These are phyloP conservation scores for Smittia sp. DNA, from an alignment of 2,888 invertebrate genomes.

Conservation along the genomic window DNA sequence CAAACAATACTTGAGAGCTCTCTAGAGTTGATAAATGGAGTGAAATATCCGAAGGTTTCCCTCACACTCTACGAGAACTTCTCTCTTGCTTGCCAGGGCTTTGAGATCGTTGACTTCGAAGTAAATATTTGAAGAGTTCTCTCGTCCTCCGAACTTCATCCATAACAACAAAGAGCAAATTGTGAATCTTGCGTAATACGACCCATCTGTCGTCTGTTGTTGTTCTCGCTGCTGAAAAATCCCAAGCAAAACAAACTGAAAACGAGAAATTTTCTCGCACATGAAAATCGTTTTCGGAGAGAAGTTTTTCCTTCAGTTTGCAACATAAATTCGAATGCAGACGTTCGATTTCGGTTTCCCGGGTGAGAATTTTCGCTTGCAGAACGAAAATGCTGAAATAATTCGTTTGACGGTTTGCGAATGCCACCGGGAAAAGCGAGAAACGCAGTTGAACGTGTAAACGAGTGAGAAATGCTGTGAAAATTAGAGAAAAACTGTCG, in stretches of 20 bases:
- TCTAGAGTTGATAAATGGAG: not conserved
- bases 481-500: no score
- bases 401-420: no score
- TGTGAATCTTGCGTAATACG: slow-evolving; percentile 2
- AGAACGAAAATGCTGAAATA: no score
- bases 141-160: not conserved
- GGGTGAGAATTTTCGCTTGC: no score
- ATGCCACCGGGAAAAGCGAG: no score
- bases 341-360: no score
- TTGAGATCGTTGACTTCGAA: not conserved
- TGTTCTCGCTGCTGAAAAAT: not conserved
- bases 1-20: not conserved
- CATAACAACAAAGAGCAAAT: not conserved
- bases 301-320: not conserved
- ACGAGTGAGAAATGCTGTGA: no score
- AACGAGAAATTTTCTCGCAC: not conserved
- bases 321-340: not conserved
- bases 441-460: no score
- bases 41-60: not conserved
- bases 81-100: not conserved
- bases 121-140: not conserved
- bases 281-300: not conserved
- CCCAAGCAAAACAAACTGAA: not conserved
- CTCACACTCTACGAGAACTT: not conserved
- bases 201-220: not conserved